Base-by-base conservation (phyloP, 2,797 vertebrate genomes). In the Melanogrammus aeglefinus region DNA sequence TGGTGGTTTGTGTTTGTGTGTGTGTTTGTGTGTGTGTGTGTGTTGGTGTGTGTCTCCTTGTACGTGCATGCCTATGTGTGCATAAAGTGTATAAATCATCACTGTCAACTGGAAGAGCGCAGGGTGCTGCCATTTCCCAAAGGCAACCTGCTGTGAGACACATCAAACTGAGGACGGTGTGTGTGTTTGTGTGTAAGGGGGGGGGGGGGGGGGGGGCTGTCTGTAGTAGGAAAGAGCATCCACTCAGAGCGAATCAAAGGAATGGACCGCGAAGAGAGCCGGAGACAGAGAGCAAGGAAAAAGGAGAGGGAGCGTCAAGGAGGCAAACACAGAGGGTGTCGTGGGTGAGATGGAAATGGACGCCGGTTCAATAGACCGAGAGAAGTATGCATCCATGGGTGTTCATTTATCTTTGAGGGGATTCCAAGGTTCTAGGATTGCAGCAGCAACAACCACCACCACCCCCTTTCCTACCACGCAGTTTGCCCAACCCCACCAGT, bases 361-460 rank as follows among this genome's bases (percentile, higher is more conserved):
- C 31, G 14, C 35, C 33, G 44, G 47, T 8, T 31, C 39, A 29
- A 75, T 16, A 75, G 74, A 39, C 39, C n/a, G 38, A 12, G 36
- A 8, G 21, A 8, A 24, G 75, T 10, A 13, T 38, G 33, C 47
- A 8, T 72, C 75, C 63, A 36, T 9, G 72, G 69, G 73, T 73
- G 78, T 78, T 81, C 74, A 79, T 82, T 78, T 82, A 76, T 84
- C 81, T 80, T 84, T 83, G 77, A 85, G 77, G 71, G 39, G 84
- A 81, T 79, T 86, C 77, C 77, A 84, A 74, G 44, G 27, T 57
- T 79, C 24, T 80, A 77, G 74, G 78, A 73, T 81, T 84, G 69
- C 79, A 78, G 12, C 24, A 3, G 6, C 47, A 47, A 16, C 14
- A 14, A 35, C 14, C 73, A 18, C 14, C 21, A 35, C 14, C 73